Conservation (phyloP, 2,797 vertebrate genomes). For the Echeneis naucrates region DNA sequence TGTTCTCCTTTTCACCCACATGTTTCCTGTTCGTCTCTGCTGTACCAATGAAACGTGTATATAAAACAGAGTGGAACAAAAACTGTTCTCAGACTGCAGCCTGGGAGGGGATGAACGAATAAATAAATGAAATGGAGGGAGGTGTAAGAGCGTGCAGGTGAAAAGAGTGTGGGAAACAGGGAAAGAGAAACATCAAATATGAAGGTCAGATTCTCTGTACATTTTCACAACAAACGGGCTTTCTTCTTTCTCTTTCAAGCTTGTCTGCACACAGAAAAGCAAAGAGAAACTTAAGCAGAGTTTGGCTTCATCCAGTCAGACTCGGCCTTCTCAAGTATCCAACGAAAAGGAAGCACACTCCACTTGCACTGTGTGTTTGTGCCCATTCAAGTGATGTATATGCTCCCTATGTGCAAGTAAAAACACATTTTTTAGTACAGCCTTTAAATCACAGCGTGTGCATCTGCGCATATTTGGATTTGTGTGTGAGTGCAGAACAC, state of each 20-base stretch:
- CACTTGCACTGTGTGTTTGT: slow-evolving; percentile 25
- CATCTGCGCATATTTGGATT: neutral
- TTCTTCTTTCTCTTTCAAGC: slow-evolving; percentile 11
- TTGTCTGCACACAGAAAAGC: slow-evolving; percentile 11
- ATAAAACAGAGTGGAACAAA: neutral
- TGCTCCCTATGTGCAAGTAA: neutral
- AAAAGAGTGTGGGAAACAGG: slow-evolving; percentile 54
- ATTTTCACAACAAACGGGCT: slow-evolving; percentile 28
- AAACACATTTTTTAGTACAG: neutral
- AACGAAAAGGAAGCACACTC: slow-evolving; percentile 10
- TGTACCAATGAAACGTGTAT: slow-evolving; percentile 4
- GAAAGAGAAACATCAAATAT: slow-evolving; percentile 47
- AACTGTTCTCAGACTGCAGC: slow-evolving; percentile 14
- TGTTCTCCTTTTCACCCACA: neutral
- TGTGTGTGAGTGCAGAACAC: slow-evolving; percentile 65
- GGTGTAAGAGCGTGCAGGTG: slow-evolving; percentile 2
- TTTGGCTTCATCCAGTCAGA: slow-evolving; percentile 31
- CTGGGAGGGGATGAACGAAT: slow-evolving; percentile 24
- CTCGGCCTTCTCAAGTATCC: slow-evolving; percentile 28
- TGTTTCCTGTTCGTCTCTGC: slow-evolving; percentile 8
- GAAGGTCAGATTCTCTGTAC: slow-evolving; percentile 14
- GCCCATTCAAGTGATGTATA: slow-evolving; percentile 16
- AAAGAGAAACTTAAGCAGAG: slow-evolving; percentile 15
- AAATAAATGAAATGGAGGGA: slow-evolving; percentile 46
- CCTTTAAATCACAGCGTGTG: neutral